Evolutionary conservation across 2,797 vertebrate species (phyloP), one percentile per base, ranked within the genome.

Genomic region (Buceros bicornis): DNA sequence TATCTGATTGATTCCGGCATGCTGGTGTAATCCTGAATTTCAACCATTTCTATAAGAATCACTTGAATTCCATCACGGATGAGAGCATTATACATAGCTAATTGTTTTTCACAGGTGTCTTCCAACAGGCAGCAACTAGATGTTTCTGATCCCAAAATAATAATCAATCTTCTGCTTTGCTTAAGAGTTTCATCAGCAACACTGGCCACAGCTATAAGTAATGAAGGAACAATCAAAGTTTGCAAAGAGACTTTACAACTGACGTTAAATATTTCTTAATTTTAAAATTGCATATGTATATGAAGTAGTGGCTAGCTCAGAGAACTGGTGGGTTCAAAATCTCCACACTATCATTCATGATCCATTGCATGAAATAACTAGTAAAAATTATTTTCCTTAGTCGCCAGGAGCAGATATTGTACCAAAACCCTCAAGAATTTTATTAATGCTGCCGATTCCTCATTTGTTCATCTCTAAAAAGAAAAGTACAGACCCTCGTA

Each of bases 1-100:
- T 99, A 99, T 60, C 95, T 98, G 81, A 99, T 94, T 13, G 99
- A 99, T 96, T 99, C 98, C 0, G 99, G 98, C 92, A 99, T 97
- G 65, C 57, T 53, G 22, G 93, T 85, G 54, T 98, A 98, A 87
- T 99, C 98, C 62, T 97, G 92, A 2, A 97, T 96, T 66, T 97
- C 98, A 81, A 95, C 98, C 97, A 98, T 62, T 95, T 99, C 99
- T 90, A 99, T 98, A 69, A 99, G 97, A 81, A 99, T 98, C 53
- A 99, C 98, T 87, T 96, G 95, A 40, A 97, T 98, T 8, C 97
- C 97, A 2, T 98, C 98, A 60, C 97, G 97, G 25, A 98, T 97
- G 84, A 99, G 97, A 51, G 99, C 98, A 3, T 98, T 98, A 48
- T 99, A 97, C 76, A 99, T 69, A 4, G 98, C 98, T 2, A 99